Base-by-base conservation (phyloP, 2,113 vertebrate genomes). In the Accipiter cooperii region DNA sequence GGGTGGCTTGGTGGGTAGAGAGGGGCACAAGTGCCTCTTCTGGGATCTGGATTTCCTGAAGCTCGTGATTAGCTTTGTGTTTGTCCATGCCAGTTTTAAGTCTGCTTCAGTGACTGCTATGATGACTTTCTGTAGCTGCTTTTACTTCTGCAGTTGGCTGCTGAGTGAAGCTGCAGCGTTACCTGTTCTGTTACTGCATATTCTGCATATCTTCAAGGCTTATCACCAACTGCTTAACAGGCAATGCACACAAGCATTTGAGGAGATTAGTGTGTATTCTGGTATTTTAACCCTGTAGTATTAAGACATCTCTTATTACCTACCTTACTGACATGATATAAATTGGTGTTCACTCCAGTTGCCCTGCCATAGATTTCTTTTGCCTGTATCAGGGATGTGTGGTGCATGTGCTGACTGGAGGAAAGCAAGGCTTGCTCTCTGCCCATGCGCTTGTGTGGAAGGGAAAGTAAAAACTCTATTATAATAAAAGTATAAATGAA, bases 391-490 rank as follows among this genome's bases (percentile, higher is more conserved):
- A 15, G n/a, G 36, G 26, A 1, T 12, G 17, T 36, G 40, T 54
- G 64, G 18, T 31, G 79, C 17, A 5, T 5, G 3, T 46, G 36
- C 65, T 38, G 22, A 7, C 44, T 65, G n/a, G 52, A 76, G 74
- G 26, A 71, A 38, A 49, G 70, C 33, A 47, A 68, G 33, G 17
- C 24, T 87, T 74, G 36, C 64, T 58, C 6, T 84, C n/a, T 78
- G 40, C 31, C 34, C 2, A 0, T 0, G 0, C 9, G 9, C 75
- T 44, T 31, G 18, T 31, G 31, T 42, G 29, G 33, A 64, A 65
- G 5, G 42, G 25, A 61, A 71, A 24, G 36, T 36, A 71, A 82
- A 93, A 91, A 21, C 19, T 22, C 20, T 16, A 1, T 74, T 78
- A 52, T 17, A 55, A 46, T 75, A 40, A 5, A 82, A 57, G 44